Conservation (phyloP, 2,797 vertebrate species). For the Tenualosa ilisha region DNA sequence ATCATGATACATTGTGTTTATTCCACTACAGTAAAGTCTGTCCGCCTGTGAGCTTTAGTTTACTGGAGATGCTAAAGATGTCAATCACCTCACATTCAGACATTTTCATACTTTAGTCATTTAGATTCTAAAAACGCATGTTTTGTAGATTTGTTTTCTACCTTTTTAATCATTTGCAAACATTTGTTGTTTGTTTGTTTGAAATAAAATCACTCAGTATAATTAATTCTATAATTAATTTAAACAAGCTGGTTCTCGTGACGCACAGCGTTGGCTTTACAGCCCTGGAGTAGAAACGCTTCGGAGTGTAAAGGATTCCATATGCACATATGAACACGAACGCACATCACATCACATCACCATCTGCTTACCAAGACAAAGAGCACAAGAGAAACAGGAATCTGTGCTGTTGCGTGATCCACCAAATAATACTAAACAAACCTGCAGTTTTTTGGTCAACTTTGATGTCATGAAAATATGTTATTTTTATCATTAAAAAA, state of each 20-base stretch:
- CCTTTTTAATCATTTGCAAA: not conserved
- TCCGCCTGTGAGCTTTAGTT: no score
- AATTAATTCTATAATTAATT: not conserved
- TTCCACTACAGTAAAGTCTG: not conserved
- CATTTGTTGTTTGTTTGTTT: not conserved
- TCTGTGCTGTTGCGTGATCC: not conserved
- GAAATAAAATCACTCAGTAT: not conserved
- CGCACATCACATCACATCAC: not conserved
- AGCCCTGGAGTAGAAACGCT: not conserved
- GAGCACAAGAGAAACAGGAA: not conserved
- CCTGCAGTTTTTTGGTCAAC: no score
- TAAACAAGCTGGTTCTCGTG: not conserved
- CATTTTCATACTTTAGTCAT: not conserved
- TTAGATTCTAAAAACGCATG: not conserved
- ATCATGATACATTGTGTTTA: not conserved
- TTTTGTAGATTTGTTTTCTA: not conserved
- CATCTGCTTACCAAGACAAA: not conserved
- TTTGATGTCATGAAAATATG: no score
- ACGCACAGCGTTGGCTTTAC: not conserved
- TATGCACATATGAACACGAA: not conserved
- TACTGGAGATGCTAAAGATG: not conserved
- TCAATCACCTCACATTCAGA: not conserved
- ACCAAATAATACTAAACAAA: no score
- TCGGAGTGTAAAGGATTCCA: not conserved
- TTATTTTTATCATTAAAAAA: no score